Base-by-base conservation (phyloP, 2,113 vertebrate genomes). In the Coracopsis vasa region DNA sequence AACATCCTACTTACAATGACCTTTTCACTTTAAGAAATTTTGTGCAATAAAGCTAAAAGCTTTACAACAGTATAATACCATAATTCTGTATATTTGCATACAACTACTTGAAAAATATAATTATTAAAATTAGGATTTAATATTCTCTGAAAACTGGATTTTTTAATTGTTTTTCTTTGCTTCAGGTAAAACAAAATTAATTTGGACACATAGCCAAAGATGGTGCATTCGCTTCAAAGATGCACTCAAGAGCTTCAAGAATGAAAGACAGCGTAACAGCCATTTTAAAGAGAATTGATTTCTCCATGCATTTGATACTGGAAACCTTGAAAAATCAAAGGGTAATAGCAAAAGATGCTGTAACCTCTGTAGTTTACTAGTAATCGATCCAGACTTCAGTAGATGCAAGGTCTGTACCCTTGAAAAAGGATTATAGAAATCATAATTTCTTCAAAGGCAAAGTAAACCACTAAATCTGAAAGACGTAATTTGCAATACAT, bases 261-360 rank as follows among this genome's bases (percentile, higher is more conserved):
- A 72, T 74, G 51, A 92, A 92, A 80, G 42, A 73, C 42, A 75
- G 53, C 0, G 0, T 60, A 90, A 89, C 51, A 92, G 42, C n/a
- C 80, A 21, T 93, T 91, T 96, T 86, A 92, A 96, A 95, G 11
- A 84, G 20, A 95, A 97, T 94, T 95, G 50, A 86, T 97, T 95
- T 91, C 66, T 95, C 13, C 23, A n/a, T 48, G 85, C 58, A 72
- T 94, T 79, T 9, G 0, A 77, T 94, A 89, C 44, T 88, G 77
- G 28, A 92, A 97, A 94, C 80, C n/a, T 86, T 95, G 80, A 93
- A 67, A 95, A 95, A 97, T 92, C 88, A 93, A 83, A 96, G 17
- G 31, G 28, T 64, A 90, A 64, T 17, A 88, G 79, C 19, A 94
- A 91, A 83, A 91, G 58, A 86, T 95, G 84, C 62, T 88, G 87